Evolutionary conservation across 2,888 invertebrate genomes (phyloP).

Genomic region (Trissoscelio sp.): DNA sequence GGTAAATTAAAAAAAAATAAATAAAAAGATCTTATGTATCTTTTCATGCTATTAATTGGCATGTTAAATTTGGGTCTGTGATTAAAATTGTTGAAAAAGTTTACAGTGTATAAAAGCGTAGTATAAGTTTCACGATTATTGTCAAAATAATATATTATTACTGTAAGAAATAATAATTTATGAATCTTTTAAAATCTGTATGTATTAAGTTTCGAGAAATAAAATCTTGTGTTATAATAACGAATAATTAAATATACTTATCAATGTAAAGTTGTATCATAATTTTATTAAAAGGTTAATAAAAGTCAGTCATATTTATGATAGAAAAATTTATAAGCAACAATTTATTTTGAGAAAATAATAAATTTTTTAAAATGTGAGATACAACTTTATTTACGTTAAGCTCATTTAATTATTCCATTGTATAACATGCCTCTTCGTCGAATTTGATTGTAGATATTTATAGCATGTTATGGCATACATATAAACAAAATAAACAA

Average conservation of each 20-base stretch:
- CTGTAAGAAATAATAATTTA: constrained; percentile 17
- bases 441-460: constrained; percentile 21
- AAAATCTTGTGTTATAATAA: neutral
- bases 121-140: constrained; percentile 15
- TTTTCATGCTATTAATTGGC: no score
- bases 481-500: constrained; percentile 10
- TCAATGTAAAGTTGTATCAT: neutral
- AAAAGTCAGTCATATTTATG: no score
- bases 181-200: neutral
- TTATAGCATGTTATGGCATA: constrained; percentile 13
- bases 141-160: constrained; percentile 22
- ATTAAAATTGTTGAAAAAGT: no score
- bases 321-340: no score
- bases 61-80: neutral
- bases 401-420: constrained; percentile 11
- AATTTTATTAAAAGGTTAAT: neutral
- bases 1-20: no score
- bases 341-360: no score
- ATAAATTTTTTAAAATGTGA: no score
- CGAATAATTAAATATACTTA: constrained; percentile 6
- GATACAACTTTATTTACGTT: constrained; percentile 9
- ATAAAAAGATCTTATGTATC: no score
- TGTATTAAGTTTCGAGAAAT: constrained; percentile 3
- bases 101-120: constrained; percentile 3
- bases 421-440: neutral